phyloP scores from a whole-genome alignment of 2,113 vertebrate genomes.

The Lates calcarifer region DNA sequence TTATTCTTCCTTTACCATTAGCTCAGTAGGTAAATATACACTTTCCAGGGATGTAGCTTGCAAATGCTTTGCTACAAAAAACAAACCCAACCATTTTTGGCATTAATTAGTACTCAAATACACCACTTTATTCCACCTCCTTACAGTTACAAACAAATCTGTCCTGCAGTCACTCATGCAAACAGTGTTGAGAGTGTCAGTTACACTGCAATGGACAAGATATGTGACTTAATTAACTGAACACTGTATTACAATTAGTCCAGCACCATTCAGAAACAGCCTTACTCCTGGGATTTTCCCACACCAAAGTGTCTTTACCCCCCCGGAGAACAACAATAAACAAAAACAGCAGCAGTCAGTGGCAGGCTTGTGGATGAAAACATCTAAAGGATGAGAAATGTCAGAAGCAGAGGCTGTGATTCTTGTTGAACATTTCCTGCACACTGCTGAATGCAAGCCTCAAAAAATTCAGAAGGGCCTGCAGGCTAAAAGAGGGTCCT shows the following conservation, averaged over 20 bases:
- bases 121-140: slow-evolving; percentile 3
- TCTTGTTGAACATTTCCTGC: not conserved
- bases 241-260: slow-evolving; percentile 22
- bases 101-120: not conserved
- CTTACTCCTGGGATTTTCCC: slow-evolving; percentile 12
- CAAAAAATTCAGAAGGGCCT: not conserved
- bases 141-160: slow-evolving; percentile 15
- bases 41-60: not conserved
- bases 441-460: not conserved
- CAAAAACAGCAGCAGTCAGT: slow-evolving; percentile 36
- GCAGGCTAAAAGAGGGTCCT: slow-evolving; percentile 1
- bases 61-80: not conserved
- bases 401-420: not conserved
- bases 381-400: not conserved
- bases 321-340: slow-evolving; percentile 38
- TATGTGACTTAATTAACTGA: slow-evolving; percentile 51
- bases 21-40: not conserved
- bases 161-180: not conserved
- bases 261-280: slow-evolving; percentile 13
- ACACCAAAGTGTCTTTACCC: not conserved
- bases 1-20: not conserved
- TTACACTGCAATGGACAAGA: slow-evolving; percentile 12
- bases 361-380: slow-evolving; percentile 15
- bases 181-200: slow-evolving; percentile 1
- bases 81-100: not conserved